These are phyloP conservation scores for Colinus virginianus DNA, from an alignment of 2,113 vertebrate genomes.

Conservation along the genomic window DNA sequence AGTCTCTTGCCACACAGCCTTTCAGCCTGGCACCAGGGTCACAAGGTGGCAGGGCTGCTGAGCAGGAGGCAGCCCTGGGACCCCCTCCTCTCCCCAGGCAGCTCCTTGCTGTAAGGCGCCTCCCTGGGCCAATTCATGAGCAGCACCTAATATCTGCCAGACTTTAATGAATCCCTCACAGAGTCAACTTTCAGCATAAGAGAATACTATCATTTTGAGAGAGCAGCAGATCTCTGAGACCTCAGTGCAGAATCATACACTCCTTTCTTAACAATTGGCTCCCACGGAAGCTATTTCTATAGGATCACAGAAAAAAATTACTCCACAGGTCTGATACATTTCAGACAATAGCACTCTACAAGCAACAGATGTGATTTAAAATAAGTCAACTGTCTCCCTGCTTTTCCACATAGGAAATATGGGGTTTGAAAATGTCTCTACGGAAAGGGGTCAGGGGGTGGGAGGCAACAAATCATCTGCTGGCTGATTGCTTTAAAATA, in stretches of 20 bases:
- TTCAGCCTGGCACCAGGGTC: not conserved
- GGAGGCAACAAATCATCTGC: constrained; percentile 19
- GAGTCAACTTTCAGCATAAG: not conserved
- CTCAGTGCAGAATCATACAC: not conserved
- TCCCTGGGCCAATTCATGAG: accelerated
- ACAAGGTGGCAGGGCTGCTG: not conserved
- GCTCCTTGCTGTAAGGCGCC: not conserved
- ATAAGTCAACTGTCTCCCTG: not conserved
- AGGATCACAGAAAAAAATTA: not conserved
- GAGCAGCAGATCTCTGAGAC: not conserved
- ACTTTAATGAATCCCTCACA: not conserved
- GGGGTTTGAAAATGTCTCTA: constrained; percentile 8
- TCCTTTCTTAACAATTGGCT: not conserved
- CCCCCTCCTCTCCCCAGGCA: not conserved
- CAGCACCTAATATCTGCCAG: not conserved
- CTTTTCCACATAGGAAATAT: constrained; percentile 22
- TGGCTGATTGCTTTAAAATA: constrained; percentile 57
- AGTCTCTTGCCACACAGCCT: not conserved
- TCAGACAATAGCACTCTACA: not conserved
- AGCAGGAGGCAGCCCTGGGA: not conserved
- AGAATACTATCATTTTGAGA: not conserved
- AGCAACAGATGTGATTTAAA: constrained; percentile 40
- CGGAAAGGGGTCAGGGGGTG: not conserved
- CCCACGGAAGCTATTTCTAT: not conserved
- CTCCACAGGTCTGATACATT: not conserved